These are phyloP conservation scores for Homarus americanus DNA, from an alignment of 1,140 invertebrate species.

Conservation along the genomic window DNA sequence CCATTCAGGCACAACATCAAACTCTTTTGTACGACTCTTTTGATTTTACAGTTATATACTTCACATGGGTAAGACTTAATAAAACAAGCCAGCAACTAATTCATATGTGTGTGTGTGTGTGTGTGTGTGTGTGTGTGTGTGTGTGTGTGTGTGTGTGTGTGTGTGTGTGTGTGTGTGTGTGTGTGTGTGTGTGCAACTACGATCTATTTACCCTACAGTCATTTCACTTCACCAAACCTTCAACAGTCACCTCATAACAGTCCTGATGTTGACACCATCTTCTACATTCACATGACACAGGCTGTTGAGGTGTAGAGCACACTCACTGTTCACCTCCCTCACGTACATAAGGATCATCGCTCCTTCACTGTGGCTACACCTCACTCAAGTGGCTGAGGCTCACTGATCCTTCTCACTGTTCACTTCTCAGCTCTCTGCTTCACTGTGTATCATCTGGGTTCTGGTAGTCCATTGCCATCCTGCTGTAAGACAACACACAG, in stretches of 20 bases:
- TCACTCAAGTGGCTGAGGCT: too few relatives aligned
- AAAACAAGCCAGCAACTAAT: background rate
- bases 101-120: background rate
- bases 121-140: background rate
- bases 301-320: background rate
- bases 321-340: background rate
- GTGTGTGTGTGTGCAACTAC: background rate
- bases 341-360: background rate
- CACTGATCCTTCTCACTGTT: too few relatives aligned
- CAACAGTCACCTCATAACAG: too few relatives aligned
- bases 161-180: background rate
- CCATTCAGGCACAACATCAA: background rate
- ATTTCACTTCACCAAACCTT: background rate
- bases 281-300: background rate
- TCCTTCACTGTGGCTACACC: background rate
- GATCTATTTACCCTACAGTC: background rate
- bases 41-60: background rate
- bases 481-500: too few relatives aligned
- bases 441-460: too few relatives aligned
- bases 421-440: too few relatives aligned
- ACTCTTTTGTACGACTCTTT: background rate
- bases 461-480: too few relatives aligned
- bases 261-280: background rate
- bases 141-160: background rate
- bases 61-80: background rate